A percentile compares a stretch with the other conserved stretches of the same genome.
These are phyloP conservation scores for Pandion haliaetus DNA, from an alignment of 2,113 vertebrate genomes.

Conservation along the genomic window DNA sequence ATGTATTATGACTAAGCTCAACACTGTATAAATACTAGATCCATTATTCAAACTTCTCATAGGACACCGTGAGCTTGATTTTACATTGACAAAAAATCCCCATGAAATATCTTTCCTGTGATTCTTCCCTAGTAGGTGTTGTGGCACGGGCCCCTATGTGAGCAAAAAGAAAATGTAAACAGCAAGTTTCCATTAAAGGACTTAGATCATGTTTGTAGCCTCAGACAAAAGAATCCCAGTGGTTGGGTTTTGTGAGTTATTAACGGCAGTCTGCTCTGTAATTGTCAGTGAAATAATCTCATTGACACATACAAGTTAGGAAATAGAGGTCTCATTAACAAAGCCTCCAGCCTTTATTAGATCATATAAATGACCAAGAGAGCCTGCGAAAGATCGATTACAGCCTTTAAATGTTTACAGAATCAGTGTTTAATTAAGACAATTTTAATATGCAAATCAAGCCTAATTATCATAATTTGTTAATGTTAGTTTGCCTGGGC, in stretches of 20 bases:
- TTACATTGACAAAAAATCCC: neutral
- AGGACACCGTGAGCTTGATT: neutral
- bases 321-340: constrained; percentile 67
- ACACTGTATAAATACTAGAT: neutral
- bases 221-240: constrained; percentile 22
- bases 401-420: constrained; percentile 70
- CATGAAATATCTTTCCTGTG: neutral
- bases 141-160: neutral
- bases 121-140: neutral
- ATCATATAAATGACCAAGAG: constrained; percentile 73
- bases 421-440: constrained; percentile 79
- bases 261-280: neutral
- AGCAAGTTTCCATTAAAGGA: neutral
- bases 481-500: constrained; percentile 70
- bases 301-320: constrained; percentile 57
- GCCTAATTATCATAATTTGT: constrained; percentile 77
- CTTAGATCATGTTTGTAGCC: neutral
- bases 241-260: neutral
- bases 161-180: neutral
- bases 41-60: neutral
- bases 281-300: constrained; percentile 56
- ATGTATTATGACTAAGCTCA: neutral
- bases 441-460: constrained; percentile 80
- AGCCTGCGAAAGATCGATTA: constrained; percentile 72
- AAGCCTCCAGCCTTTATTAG: constrained; percentile 65